Percentiles rank a stretch among this genome's conserved stretches.
phyloP scores from a whole-genome alignment of 2,797 vertebrate genomes.

The Carapus acus region DNA sequence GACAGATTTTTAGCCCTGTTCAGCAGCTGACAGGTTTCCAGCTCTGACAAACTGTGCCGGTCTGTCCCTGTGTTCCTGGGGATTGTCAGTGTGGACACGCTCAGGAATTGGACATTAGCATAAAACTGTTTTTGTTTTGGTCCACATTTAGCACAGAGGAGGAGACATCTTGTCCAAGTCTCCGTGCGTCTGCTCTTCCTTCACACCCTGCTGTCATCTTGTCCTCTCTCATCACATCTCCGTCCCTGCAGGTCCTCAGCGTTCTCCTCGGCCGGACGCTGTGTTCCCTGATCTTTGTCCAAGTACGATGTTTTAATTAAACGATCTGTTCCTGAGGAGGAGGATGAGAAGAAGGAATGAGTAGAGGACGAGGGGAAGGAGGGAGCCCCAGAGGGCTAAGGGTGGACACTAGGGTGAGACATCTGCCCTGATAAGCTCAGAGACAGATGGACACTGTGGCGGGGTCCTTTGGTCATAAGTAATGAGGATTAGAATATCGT shows the following conservation, averaged over 20 bases:
- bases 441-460: conserved; percentile 69
- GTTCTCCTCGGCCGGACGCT: conserved; percentile 31
- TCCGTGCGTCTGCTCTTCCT: conserved; percentile 29
- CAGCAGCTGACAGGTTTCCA: conserved; percentile 12
- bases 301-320: conserved; percentile 68
- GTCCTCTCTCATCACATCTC: conserved; percentile 63
- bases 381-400: conserved; percentile 54
- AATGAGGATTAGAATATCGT: conserved; percentile 47
- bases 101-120: too few relatives aligned
- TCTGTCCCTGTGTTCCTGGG: not conserved
- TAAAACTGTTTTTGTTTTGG: conserved; percentile 3
- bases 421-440: conserved; percentile 67
- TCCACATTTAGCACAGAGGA: conserved; percentile 26
- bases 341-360: too few relatives aligned
- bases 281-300: conserved; percentile 38
- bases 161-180: conserved; percentile 35
- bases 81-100: too few relatives aligned
- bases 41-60: conserved; percentile 21
- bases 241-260: conserved; percentile 43
- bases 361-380: too few relatives aligned
- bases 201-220: conserved; percentile 54
- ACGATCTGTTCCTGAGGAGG: too few relatives aligned
- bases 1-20: conserved; percentile 25
- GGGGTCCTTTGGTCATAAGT: conserved; percentile 56
- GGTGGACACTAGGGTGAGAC: conserved; percentile 61